Percentiles rank a stretch among this genome's conserved stretches.
Conservation (phyloP, 2,113 vertebrate species). For the Butorides virescens region DNA sequence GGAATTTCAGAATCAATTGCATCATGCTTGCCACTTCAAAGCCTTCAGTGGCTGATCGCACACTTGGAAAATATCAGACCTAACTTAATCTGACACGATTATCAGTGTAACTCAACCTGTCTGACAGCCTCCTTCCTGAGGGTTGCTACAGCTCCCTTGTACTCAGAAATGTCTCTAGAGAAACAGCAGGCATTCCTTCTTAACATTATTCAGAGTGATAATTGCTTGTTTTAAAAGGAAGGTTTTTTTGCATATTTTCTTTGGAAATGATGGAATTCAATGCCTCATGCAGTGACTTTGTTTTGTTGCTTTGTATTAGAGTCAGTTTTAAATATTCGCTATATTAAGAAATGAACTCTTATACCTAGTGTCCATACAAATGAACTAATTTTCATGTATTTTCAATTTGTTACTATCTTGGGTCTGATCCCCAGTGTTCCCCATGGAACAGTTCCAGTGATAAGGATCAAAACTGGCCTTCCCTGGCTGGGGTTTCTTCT, state of each 20-base stretch:
- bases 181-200: neutral
- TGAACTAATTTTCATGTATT: neutral
- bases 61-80: constrained; percentile 22
- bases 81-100: neutral
- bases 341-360: neutral
- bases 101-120: neutral
- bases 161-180: neutral
- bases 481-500: neutral
- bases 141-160: neutral
- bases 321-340: neutral
- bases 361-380: neutral
- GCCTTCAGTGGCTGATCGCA: neutral
- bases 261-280: neutral
- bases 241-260: neutral
- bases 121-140: neutral
- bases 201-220: neutral
- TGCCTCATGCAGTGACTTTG: neutral
- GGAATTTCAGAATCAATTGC: neutral
- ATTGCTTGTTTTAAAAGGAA: neutral
- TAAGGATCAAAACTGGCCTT: neutral
- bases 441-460: neutral
- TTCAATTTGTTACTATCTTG: neutral
- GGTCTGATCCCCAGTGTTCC: too few species aligned
- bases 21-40: neutral
- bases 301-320: neutral